These are phyloP conservation scores for Acanthopagrus latus DNA, from an alignment of 2,797 vertebrate genomes.

Conservation along the genomic window DNA sequence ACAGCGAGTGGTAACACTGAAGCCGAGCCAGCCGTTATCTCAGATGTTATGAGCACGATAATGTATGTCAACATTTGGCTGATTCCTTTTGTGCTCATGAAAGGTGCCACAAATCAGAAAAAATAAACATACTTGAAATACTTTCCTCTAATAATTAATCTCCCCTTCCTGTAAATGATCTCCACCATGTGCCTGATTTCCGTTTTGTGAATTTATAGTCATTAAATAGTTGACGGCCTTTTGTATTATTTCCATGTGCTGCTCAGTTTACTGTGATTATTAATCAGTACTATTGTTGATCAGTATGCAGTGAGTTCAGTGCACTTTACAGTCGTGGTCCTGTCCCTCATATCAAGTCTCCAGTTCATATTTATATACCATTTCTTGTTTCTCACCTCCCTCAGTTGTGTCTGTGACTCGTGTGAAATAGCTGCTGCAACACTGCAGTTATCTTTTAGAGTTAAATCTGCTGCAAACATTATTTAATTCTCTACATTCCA, in stretches of 20 bases:
- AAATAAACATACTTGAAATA: background rate
- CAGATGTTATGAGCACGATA: constrained; percentile 6
- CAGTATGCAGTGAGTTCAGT: background rate
- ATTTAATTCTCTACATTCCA: too few species aligned
- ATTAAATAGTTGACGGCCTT: background rate
- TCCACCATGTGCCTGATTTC: background rate
- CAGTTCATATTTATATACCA: background rate
- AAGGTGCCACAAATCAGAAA: constrained; percentile 8
- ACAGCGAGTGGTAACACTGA: constrained; percentile 16
- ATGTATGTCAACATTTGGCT: constrained; percentile 12
- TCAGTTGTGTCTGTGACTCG: background rate
- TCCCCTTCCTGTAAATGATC: background rate
- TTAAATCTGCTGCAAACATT: background rate
- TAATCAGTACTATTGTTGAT: background rate
- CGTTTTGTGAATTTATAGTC: background rate
- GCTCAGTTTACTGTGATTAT: background rate
- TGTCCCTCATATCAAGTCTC: background rate
- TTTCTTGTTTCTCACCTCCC: background rate
- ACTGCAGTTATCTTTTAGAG: too few species aligned
- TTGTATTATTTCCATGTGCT: background rate
- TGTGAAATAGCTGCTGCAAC: background rate
- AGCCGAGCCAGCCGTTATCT: constrained; percentile 27
- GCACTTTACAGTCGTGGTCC: background rate
- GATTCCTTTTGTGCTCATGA: constrained; percentile 11
- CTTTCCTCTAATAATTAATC: background rate